phyloP scores from a whole-genome alignment of 1,140 invertebrate species.

The Trachymyrmex cornetzi region DNA sequence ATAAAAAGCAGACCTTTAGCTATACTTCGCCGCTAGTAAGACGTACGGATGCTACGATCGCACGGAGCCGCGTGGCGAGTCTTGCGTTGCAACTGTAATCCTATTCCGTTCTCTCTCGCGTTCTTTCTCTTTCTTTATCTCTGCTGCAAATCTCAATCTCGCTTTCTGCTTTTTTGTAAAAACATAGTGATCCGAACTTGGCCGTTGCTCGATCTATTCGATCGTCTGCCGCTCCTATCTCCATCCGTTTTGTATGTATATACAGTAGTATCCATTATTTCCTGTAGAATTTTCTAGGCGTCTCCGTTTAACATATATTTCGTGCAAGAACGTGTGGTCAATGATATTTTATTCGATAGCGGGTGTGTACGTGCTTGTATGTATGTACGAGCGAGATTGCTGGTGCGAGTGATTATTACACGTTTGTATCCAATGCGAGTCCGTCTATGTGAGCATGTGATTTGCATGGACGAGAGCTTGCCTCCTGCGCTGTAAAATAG shows the following conservation, averaged over 20 bases:
- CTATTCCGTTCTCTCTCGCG: not conserved
- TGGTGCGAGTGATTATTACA: constrained; percentile 31
- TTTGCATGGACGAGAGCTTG: constrained; percentile 59
- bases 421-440: constrained; percentile 34
- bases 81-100: not conserved
- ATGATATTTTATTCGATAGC: constrained; percentile 63
- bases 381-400: not conserved
- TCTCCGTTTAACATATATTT: constrained; percentile 67
- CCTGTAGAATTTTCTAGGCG: constrained; percentile 67
- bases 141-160: not conserved
- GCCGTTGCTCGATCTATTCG: constrained; percentile 52
- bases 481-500: constrained; percentile 83
- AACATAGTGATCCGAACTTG: not conserved
- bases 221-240: constrained; percentile 48
- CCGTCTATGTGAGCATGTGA: constrained; percentile 65
- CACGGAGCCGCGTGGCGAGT: not conserved
- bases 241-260: constrained; percentile 65
- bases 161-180: not conserved
- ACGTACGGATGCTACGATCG: not conserved
- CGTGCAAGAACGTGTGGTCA: constrained; percentile 57
- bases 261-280: constrained; percentile 69
- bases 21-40: too few species aligned
- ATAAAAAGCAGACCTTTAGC: too few species aligned
- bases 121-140: not conserved
- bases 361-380: constrained; percentile 47